Evolutionary conservation across 1,140 invertebrate genomes (phyloP).

Genomic region (Helicoverpa armigera): DNA sequence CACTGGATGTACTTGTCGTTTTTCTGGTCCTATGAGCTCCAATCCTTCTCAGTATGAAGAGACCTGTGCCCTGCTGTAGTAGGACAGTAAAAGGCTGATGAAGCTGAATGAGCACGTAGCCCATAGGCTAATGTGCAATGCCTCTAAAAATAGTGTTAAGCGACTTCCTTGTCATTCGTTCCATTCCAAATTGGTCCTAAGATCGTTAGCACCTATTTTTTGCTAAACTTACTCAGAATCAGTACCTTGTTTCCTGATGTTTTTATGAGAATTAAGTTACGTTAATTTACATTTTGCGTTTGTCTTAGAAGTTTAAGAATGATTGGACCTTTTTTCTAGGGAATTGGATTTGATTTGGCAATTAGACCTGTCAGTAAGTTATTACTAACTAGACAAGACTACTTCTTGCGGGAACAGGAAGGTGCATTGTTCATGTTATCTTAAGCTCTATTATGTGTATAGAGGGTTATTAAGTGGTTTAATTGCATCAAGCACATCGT

Average conservation of each 20-base stretch:
- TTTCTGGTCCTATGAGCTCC: no score
- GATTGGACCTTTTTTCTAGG: background rate
- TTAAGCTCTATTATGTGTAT: no score
- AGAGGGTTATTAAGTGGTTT: no score
- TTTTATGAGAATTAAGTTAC: background rate
- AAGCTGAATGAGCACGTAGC: background rate
- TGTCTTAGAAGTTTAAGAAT: background rate
- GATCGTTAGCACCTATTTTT: conserved; percentile 40
- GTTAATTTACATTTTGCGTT: background rate
- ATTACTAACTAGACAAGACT: no score
- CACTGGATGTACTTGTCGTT: no score
- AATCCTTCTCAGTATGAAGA: background rate
- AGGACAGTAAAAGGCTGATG: no score
- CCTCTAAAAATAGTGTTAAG: background rate
- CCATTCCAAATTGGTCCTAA: conserved; percentile 6
- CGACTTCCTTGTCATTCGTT: background rate
- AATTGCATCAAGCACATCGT: background rate
- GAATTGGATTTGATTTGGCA: background rate
- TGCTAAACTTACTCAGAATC: background rate
- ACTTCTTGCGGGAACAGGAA: no score
- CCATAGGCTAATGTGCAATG: background rate
- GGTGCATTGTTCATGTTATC: no score
- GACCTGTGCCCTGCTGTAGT: no score
- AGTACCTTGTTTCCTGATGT: conserved; percentile 18
- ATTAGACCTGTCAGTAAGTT: background rate